Conservation (phyloP, 2,113 vertebrate species). For the Spermophilus dauricus region DNA sequence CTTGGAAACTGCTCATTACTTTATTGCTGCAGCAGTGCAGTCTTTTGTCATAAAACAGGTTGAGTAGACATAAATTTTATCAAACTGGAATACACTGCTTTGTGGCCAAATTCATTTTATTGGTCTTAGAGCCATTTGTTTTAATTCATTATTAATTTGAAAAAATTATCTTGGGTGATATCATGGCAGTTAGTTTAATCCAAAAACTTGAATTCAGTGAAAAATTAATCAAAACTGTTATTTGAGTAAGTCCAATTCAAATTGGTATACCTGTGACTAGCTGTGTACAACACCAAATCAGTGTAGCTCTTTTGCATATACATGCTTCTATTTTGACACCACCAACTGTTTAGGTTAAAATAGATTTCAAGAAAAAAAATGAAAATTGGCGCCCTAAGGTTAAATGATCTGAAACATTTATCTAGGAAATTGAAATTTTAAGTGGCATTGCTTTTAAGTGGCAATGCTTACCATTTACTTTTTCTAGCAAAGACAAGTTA, state of each 20-base stretch:
- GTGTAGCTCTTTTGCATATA: neutral
- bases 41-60: neutral
- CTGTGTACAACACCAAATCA: neutral
- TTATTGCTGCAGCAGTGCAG: neutral
- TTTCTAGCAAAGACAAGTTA: neutral
- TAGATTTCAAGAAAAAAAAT: conserved; percentile 15
- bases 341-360: neutral
- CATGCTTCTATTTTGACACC: neutral
- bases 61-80: neutral
- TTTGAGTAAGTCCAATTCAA: conserved; percentile 35
- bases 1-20: neutral
- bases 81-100: neutral
- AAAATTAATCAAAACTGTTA: neutral
- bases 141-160: conserved; percentile 32
- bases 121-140: neutral
- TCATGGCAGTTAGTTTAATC: neutral
- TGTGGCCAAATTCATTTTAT: neutral
- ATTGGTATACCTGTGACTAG: neutral
- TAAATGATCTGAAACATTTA: conserved; percentile 50
- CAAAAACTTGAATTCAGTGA: neutral
- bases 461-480: neutral
- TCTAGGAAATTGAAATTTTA: conserved; percentile 34
- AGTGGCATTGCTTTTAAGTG: neutral
- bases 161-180: neutral
- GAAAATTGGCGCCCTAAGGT: neutral